Evolutionary conservation across 37 sponge, comb jelly and placozoan species (phyloP), one percentile per base, ranked within the genome.

Genomic region (Axinella damicornis): DNA sequence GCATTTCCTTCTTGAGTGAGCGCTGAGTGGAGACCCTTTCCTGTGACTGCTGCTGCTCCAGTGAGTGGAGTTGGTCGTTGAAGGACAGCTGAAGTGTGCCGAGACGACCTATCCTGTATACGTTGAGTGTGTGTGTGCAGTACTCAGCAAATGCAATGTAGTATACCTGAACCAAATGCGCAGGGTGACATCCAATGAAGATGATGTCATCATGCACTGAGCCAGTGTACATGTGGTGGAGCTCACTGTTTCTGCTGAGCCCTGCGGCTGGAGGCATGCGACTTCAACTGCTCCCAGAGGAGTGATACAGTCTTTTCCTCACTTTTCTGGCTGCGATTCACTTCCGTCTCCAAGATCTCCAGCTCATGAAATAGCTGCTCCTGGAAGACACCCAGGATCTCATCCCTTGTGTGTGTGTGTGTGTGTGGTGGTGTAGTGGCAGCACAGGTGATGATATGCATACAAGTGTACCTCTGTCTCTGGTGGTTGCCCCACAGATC

Each of bases 1-100:
- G 56, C 69, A 80, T 67, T 27, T 80, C 81, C 17, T 80, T 54
- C 69, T 80, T 46, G 37, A 80, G 57, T 33, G 70, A 67, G 28
- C 54, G 40, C 31, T 80, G 81, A 12, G 52, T 46, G 15, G 37
- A 34, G 11, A 39, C 20, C 30, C 55, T 54, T 27, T 80, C 38
- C 57, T 36, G 24, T 5, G 32, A 9, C n/a, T 80, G 81, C n/a
- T 17, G 67, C 27, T 24, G 21, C n/a, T 80, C 81, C 36, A 80
- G 37, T 54, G 13, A 27, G 30, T 24, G 34, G 11, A 80, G 24
- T n/a, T 80, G 69, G 37, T 80, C 57, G 21, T 67, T 55, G 20
- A 69, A 67, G 36, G 70, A 57, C n/a, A 20, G 20, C 31, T 69
- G 81, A 31, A 80, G 70, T 15, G 69, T 22, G 4, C 57, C 58